phyloP scores from a whole-genome alignment of 2,888 invertebrate species.

The Listrodromus nycthemerus region DNA sequence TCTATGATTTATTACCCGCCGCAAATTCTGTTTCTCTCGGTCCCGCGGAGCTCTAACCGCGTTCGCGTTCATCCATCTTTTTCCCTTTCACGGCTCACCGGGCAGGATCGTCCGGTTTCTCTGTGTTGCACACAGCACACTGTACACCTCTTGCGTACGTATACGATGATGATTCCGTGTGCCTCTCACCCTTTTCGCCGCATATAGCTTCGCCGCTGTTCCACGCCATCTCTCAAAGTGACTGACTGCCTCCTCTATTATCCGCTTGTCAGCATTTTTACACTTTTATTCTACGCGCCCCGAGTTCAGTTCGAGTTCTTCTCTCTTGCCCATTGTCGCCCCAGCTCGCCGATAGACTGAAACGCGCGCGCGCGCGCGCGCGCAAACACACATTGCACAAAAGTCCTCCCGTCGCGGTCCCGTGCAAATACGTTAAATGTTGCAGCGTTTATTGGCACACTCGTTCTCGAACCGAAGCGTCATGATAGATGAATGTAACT shows the following conservation, averaged over 20 bases:
- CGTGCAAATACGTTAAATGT: conserved; percentile 68
- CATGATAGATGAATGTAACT: conserved; percentile 65
- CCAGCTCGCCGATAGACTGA: conserved; percentile 50
- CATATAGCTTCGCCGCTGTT: conserved; percentile 76
- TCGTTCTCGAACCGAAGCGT: conserved; percentile 59
- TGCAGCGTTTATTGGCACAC: conserved; percentile 67
- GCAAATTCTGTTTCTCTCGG: conserved; percentile 84
- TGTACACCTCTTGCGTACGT: conserved; percentile 6
- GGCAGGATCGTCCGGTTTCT: conserved; percentile 67
- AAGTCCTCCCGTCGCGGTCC: background rate
- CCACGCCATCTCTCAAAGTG: conserved; percentile 84
- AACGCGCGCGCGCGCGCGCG: background rate
- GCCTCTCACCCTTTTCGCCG: conserved; percentile 54
- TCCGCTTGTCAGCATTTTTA: conserved; percentile 85
- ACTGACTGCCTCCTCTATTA: conserved; percentile 85
- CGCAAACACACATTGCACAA: background rate
- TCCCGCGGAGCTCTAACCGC: conserved; percentile 80
- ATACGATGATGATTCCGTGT: conserved; percentile 15
- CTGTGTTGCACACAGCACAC: conserved; percentile 7
- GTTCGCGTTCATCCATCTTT: conserved; percentile 84
- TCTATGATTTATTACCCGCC: conserved; percentile 84
- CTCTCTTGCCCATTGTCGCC: conserved; percentile 62
- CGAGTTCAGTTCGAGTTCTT: conserved; percentile 39
- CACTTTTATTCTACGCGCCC: conserved; percentile 80
- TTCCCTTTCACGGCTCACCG: conserved; percentile 84